Evolutionary conservation across 2,797 vertebrate species (phyloP), one percentile per base, ranked within the genome.

Genomic region (Lagodon rhomboides): DNA sequence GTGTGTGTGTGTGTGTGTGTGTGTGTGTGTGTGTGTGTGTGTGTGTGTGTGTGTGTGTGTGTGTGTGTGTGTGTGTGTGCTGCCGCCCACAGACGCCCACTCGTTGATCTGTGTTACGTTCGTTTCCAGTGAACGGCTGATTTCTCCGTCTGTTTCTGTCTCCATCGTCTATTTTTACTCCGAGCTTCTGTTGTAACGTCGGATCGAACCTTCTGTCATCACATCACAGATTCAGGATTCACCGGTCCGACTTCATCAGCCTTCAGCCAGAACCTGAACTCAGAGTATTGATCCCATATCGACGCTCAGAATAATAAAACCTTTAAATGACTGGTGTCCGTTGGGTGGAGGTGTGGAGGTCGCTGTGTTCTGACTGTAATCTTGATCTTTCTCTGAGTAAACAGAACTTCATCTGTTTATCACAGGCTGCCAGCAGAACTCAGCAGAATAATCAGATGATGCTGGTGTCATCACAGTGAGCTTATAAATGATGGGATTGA

Each of bases 11-110:
- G 46, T 18, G 46, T 47, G 46, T 47, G 17, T 47, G 46, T 50
- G 30, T 46, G 47, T 44, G 47, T 55, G 27, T 22, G 10, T 51
- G n/a, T 51, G 50, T 51, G 10, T 23, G 20, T 51, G 17, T 49
- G 47, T 49, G 47, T 18, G 47, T 49, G 51, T 41, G 30, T 27
- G 30, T 54, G 53, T 34, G 43, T 47, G 54, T 51, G 18, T 65
- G 60, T 15, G 4, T 23, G 43, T 13, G 38, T 56, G n/a, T 56
- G 27, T 27, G 27, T 71, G 12, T 46, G 30, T 47, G 62, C 58
- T 15, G 63, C 54, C 16, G 66, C 63, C 77, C 65, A 68, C 80
- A 56, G 44, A 64, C 73, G 7, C 81, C 75, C 67, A 43, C 81
- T 30, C 56, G 1, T 4, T 50, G 34, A 59, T 75, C 79, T 44